A percentile compares a stretch with the other conserved stretches of the same genome.
These are phyloP conservation scores for Drosophila leonis DNA, from an alignment of 2,888 invertebrate genomes.

Conservation along the genomic window DNA sequence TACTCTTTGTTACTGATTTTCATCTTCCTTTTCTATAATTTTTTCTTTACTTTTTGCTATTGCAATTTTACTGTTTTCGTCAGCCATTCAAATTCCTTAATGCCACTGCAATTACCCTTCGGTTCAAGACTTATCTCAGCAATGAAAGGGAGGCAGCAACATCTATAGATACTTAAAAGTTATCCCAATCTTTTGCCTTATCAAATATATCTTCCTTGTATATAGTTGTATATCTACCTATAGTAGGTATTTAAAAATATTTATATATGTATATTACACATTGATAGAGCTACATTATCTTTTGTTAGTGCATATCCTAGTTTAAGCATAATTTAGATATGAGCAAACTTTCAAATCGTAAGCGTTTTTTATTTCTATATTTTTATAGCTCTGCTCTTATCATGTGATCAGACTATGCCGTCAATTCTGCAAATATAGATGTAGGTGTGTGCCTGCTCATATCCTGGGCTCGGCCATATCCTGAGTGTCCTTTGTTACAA, in stretches of 20 bases:
- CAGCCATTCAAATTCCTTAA: constrained; percentile 50
- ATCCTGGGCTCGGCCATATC: constrained; percentile 30
- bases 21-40: background rate
- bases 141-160: background rate
- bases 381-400: constrained; percentile 45
- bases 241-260: background rate
- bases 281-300: constrained; percentile 5
- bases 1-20: constrained; percentile 38
- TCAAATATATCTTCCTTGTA: background rate
- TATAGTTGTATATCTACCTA: background rate
- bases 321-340: constrained; percentile 67
- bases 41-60: constrained; percentile 14
- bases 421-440: constrained; percentile 15
- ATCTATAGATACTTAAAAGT: background rate
- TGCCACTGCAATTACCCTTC: constrained; percentile 42
- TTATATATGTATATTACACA: background rate
- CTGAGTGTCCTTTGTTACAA: constrained; percentile 49
- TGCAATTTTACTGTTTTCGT: constrained; percentile 30
- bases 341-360: constrained; percentile 58
- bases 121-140: background rate
- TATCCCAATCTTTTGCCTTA: background rate
- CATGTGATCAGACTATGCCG: constrained; percentile 37
- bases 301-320: background rate
- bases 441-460: constrained; percentile 24
- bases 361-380: constrained; percentile 62